phyloP scores from a whole-genome alignment of 2,113 vertebrate genomes.

The Lutjanus erythropterus region DNA sequence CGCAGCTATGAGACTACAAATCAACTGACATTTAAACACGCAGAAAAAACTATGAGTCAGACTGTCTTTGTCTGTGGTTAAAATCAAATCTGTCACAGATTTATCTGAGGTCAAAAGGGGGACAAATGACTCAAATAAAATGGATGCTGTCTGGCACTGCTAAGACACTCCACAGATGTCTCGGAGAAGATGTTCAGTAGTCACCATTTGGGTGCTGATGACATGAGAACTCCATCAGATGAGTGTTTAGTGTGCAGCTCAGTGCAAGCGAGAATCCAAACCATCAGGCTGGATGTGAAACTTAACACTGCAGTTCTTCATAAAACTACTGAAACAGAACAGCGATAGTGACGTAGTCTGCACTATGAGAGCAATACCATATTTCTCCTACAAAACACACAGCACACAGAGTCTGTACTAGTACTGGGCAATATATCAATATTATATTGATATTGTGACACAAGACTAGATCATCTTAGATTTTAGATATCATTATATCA shows the following conservation, averaged over 20 bases:
- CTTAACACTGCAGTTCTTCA: background rate
- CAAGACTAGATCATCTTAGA: too few relatives aligned
- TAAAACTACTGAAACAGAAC: background rate
- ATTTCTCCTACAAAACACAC: conserved; percentile 1
- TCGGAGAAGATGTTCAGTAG: background rate
- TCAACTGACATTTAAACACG: background rate
- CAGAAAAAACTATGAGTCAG: conserved; percentile 18
- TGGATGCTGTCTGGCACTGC: conserved; percentile 10
- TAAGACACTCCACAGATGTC: conserved; percentile 19
- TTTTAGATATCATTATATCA: too few relatives aligned
- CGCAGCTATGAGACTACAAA: background rate
- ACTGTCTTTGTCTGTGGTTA: background rate
- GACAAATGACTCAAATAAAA: conserved; percentile 39
- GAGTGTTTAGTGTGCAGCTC: conserved; percentile 22
- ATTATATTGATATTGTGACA: too few relatives aligned
- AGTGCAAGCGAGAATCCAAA: conserved; percentile 1
- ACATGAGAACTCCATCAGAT: background rate
- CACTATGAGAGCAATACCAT: background rate
- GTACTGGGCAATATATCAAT: too few relatives aligned
- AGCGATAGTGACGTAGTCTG: conserved; percentile 9
- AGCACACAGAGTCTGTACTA: too few relatives aligned
- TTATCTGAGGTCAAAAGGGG: conserved; percentile 39
- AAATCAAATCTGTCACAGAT: conserved; percentile 12
- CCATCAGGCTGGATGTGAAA: background rate
- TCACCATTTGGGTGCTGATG: background rate